phyloP scores from a whole-genome alignment of 2,113 vertebrate genomes.

The Patagioenas fasciata region DNA sequence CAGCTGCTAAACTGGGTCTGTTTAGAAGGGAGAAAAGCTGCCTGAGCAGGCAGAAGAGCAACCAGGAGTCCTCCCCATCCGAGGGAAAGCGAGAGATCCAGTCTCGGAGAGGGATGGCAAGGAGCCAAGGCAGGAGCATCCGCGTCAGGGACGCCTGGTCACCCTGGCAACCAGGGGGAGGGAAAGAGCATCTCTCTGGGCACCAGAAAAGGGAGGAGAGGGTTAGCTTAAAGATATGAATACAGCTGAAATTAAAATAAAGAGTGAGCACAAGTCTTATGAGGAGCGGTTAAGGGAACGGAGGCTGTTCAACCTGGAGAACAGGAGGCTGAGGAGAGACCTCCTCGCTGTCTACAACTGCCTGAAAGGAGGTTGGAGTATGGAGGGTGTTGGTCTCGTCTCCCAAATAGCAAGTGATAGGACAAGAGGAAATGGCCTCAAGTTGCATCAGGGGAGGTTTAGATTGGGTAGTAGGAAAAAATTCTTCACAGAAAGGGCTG shows the following conservation, averaged over 20 bases:
- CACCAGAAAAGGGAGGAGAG: neutral
- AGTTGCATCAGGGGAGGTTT: too few species aligned
- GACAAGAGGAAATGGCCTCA: too few species aligned
- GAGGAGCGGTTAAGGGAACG: too few species aligned
- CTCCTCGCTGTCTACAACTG: too few species aligned
- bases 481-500: too few species aligned
- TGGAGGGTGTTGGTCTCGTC: too few species aligned
- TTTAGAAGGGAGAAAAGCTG: neutral
- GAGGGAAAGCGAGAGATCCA: neutral
- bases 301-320: too few species aligned
- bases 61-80: neutral
- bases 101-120: neutral
- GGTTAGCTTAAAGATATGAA: neutral
- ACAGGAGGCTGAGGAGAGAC: too few species aligned
- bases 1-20: neutral
- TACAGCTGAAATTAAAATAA: neutral
- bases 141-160: slow-evolving; percentile 39
- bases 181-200: neutral
- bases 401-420: too few species aligned
- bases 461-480: too few species aligned
- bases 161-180: slow-evolving; percentile 39
- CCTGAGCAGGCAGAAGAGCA: slow-evolving; percentile 1
- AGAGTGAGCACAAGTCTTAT: neutral
- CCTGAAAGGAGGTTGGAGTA: too few species aligned
- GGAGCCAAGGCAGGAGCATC: slow-evolving; percentile 30